Evolutionary conservation across 2,797 vertebrate species (phyloP).

Genomic region (Coendou prehensilis): DNA sequence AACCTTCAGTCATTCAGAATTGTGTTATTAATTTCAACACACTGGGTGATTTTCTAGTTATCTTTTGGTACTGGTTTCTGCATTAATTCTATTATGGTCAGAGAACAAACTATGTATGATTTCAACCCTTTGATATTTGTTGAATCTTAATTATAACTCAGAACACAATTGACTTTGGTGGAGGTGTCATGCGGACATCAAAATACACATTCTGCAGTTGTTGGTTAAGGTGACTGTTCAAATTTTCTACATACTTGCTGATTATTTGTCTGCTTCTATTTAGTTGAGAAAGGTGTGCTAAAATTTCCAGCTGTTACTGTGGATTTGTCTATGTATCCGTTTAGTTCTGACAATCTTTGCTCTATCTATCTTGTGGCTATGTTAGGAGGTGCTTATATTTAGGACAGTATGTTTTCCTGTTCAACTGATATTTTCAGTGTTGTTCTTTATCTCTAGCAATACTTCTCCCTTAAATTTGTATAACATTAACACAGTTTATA

Average conservation of each 20-base stretch:
- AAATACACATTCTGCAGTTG: not conserved
- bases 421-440: not conserved
- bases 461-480: constrained; percentile 40
- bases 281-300: not conserved
- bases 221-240: not conserved
- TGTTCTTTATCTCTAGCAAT: not conserved
- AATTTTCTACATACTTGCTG: not conserved
- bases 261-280: not conserved
- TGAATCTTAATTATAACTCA: not conserved
- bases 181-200: not conserved
- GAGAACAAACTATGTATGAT: not conserved
- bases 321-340: not conserved
- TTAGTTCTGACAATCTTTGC: not conserved
- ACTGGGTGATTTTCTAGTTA: not conserved
- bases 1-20: not conserved
- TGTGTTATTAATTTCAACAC: not conserved
- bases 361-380: not conserved
- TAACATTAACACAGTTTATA: not conserved
- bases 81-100: not conserved
- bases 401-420: not conserved
- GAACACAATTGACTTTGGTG: not conserved
- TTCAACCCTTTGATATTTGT: not conserved
- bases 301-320: not conserved
- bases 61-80: not conserved
- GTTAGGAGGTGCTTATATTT: not conserved